Percentiles rank a stretch among this genome's conserved stretches.
phyloP scores from a whole-genome alignment of 2,113 vertebrate genomes.

The Mandrillus leucophaeus region DNA sequence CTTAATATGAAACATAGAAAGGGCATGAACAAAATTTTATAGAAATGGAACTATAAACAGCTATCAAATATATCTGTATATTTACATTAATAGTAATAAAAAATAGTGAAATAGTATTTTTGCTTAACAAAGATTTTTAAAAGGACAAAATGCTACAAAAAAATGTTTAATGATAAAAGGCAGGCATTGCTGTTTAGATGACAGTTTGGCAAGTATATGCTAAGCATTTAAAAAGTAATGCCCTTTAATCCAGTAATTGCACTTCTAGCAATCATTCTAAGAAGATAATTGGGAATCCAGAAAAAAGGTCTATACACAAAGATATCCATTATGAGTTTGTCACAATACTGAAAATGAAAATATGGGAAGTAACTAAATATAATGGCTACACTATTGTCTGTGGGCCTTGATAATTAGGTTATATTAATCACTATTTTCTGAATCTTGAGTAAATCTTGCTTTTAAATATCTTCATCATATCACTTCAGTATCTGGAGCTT shows the following conservation, averaged over 20 bases:
- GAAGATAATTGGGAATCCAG: background rate
- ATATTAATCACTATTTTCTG: background rate
- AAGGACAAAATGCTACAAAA: background rate
- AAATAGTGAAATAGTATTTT: background rate
- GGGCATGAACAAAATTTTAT: background rate
- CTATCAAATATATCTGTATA: background rate
- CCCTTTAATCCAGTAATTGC: background rate
- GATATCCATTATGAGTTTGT: background rate
- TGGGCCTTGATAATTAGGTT: background rate
- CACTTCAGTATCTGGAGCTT: background rate
- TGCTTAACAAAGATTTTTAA: background rate
- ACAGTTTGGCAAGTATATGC: background rate
- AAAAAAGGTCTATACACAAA: background rate
- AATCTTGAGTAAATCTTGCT: background rate
- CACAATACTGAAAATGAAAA: constrained; percentile 15
- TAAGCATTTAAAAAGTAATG: background rate
- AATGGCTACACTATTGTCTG: background rate
- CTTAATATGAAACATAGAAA: background rate
- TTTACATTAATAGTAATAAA: background rate
- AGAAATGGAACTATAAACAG: background rate
- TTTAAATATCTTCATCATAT: background rate
- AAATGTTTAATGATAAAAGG: background rate
- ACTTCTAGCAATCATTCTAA: background rate
- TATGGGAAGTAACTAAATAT: background rate
- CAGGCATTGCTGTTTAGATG: background rate